Conservation (phyloP, 2,888 invertebrate species). For the Chaitophorus viminalis region DNA sequence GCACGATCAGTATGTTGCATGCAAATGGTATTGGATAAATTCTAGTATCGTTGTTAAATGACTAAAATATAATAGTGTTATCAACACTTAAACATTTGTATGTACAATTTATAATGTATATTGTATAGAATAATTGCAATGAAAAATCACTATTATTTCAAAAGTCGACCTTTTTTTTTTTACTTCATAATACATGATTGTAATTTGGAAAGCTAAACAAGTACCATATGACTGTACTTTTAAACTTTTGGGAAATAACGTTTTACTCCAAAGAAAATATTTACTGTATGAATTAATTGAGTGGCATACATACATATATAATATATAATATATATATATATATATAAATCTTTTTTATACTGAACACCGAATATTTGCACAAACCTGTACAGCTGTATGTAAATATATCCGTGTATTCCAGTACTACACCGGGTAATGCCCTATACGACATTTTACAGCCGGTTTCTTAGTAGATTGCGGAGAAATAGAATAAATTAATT, state of each 20-base stretch:
- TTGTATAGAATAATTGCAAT: background rate
- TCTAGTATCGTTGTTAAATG: background rate
- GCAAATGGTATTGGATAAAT: background rate
- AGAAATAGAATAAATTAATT: too few species aligned
- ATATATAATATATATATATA: too few species aligned
- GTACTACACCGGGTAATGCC: too few species aligned
- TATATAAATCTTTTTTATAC: too few species aligned
- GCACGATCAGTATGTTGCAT: background rate
- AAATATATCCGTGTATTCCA: too few species aligned
- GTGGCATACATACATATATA: too few species aligned
- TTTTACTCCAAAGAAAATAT: background rate
- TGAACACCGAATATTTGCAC: background rate
- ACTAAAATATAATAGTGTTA: background rate
- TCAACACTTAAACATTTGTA: background rate
- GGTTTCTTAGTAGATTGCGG: too few species aligned
- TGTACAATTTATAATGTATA: background rate
- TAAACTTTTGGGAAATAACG: too few species aligned
- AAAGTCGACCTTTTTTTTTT: background rate
- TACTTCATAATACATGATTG: background rate
- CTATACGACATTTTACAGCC: too few species aligned
- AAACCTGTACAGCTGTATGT: too few species aligned
- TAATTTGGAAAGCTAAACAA: too few species aligned
- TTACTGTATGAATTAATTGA: background rate
- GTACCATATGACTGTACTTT: too few species aligned
- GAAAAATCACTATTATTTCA: conserved; percentile 29